These are phyloP conservation scores for Orussus abietinus DNA, from an alignment of 1,140 invertebrate genomes.

Conservation along the genomic window DNA sequence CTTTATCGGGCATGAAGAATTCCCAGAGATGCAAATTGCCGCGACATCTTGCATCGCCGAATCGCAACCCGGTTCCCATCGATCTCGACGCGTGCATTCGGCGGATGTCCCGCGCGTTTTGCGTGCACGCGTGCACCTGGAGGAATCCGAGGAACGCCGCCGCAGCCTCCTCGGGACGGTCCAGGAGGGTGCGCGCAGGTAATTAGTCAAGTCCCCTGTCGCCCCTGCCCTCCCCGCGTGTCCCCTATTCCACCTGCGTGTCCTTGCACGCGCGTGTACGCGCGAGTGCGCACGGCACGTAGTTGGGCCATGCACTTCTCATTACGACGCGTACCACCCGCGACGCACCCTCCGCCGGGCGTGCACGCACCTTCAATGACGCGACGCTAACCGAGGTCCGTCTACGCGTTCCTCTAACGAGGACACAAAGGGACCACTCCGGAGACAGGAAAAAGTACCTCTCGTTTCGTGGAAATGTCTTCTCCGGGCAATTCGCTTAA, in stretches of 20 bases:
- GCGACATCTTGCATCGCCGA: neutral
- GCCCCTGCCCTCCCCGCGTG: neutral
- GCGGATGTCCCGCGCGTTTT: conserved; percentile 7
- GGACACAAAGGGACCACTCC: too few relatives aligned
- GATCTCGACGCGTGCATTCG: neutral
- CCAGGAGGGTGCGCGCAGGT: conserved; percentile 3
- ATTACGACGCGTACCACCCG: conserved; percentile 13
- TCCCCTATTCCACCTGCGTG: conserved; percentile 14
- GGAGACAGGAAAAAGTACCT: too few relatives aligned
- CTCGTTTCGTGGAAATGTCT: too few relatives aligned
- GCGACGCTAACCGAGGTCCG: too few relatives aligned
- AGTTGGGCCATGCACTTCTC: neutral
- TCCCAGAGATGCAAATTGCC: too few relatives aligned
- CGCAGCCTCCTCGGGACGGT: neutral
- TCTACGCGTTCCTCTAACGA: too few relatives aligned
- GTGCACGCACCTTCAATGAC: too few relatives aligned
- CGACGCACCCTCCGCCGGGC: too few relatives aligned
- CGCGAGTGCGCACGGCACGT: conserved; percentile 4
- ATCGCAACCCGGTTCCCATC: neutral
- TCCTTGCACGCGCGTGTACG: conserved; percentile 11
- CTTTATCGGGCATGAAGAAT: too few relatives aligned
- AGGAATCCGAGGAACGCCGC: neutral
- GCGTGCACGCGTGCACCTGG: conserved; percentile 6
- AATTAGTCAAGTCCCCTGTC: conserved; percentile 14
- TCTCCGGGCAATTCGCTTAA: too few relatives aligned